Base-by-base conservation (phyloP, 2,113 vertebrate genomes). In the Anguilla japonica region DNA sequence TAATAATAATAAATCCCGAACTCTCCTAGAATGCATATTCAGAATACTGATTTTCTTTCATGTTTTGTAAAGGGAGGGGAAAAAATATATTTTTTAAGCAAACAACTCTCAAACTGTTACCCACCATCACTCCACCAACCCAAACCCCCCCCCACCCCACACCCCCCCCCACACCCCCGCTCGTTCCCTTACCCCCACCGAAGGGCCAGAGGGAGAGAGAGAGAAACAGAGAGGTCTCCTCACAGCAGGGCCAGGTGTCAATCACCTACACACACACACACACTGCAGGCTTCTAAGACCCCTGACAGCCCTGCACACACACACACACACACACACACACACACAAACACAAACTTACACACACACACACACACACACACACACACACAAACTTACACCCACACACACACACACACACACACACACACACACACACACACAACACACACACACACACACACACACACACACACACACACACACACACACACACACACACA, bases 241-340 rank as follows among this genome's bases (percentile, higher is more conserved):
- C 95, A 95, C 95, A 94, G 95, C 95, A 95, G 96, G 95, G 94
- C 96, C 95, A 96, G 84, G 94, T 93, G 97, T 97, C 98, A 98
- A 97, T 98, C 97, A 98, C n/a, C 86, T 91, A 41, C 88, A 94
- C 91, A n/a, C n/a, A n/a, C n/a, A n/a, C n/a, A n/a, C n/a, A n/a
- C n/a, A n/a, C 96, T 96, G 95, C 96, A 96, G 95, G 95, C 94
- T 95, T 95, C 94, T 94, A 93, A 95, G 95, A 96, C 96, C 95
- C 95, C 94, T 95, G 94, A 94, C 93, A 95, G 94, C 93, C 82
- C 83, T 79, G 88, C 60, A 26, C 78, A 81, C 82, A 71, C 56
- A 53, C 94, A 94, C 94, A 93, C 96, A 96, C 96, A 95, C 95
- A 87, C 94, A 95, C 95, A 94, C 82, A 71, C 41, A 34, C 78